Percentiles rank a stretch among this genome's conserved stretches.
Evolutionary conservation across 2,888 invertebrate species (phyloP).

Genomic region (Sialis lutaria): DNA sequence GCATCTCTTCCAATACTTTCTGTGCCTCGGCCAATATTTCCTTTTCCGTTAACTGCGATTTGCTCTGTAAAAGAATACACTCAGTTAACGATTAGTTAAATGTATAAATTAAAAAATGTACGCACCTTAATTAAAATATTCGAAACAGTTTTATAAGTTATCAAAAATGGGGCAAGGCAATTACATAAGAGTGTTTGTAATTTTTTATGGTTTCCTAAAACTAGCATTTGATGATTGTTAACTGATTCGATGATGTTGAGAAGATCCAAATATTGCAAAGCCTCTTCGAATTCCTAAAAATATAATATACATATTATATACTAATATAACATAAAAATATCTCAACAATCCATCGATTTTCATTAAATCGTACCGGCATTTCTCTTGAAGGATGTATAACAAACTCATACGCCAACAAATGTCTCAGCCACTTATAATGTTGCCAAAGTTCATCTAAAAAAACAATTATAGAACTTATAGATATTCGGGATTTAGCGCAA

Average conservation of each 20-base stretch:
- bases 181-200: slow-evolving; percentile 37
- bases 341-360: not conserved
- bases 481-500: too few species aligned
- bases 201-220: slow-evolving; percentile 26
- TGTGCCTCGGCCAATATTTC: slow-evolving; percentile 36
- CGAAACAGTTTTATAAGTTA: slow-evolving; percentile 34
- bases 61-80: slow-evolving; percentile 6
- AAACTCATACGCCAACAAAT: slow-evolving; percentile 44
- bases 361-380: slow-evolving; percentile 18
- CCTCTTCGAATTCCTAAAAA: slow-evolving; percentile 28
- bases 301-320: slow-evolving; percentile 3
- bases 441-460: slow-evolving; percentile 28
- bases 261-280: slow-evolving; percentile 21
- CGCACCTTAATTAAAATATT: slow-evolving; percentile 31
- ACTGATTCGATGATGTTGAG: slow-evolving; percentile 18
- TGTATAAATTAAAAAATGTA: slow-evolving; percentile 2
- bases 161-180: slow-evolving; percentile 43
- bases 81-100: slow-evolving; percentile 5
- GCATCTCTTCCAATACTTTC: slow-evolving; percentile 33
- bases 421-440: slow-evolving; percentile 30
- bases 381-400: slow-evolving; percentile 35
- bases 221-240: slow-evolving; percentile 16
- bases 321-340: not conserved
- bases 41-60: slow-evolving; percentile 24
- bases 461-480: not conserved